Evolutionary conservation across 2,888 invertebrate species (phyloP).

Genomic region (Catocala sponsa): DNA sequence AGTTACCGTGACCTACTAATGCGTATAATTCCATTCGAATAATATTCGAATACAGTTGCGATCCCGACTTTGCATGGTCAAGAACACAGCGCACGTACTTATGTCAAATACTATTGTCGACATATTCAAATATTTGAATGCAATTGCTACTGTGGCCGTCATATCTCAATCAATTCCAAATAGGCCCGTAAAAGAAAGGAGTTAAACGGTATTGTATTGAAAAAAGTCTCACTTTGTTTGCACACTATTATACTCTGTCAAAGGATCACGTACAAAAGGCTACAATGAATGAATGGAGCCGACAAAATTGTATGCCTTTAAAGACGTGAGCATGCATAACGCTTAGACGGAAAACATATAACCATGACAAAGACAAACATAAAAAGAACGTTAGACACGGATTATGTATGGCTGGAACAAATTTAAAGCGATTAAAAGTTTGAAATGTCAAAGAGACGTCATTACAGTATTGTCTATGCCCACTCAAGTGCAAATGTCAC

Average conservation of each 20-base stretch:
- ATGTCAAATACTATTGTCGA: too few relatives aligned
- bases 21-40: too few relatives aligned
- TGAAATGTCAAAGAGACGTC: conserved; percentile 9
- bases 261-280: conserved; percentile 27
- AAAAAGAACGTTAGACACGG: conserved; percentile 18
- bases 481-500: not conserved
- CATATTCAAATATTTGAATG: too few relatives aligned
- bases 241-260: conserved; percentile 9
- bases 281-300: conserved; percentile 14
- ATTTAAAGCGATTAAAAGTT: conserved; percentile 15
- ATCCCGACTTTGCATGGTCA: too few relatives aligned
- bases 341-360: conserved; percentile 26
- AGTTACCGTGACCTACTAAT: too few relatives aligned
- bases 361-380: conserved; percentile 20
- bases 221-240: conserved; percentile 2
- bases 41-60: too few relatives aligned
- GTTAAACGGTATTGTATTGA: not conserved
- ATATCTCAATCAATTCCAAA: too few relatives aligned
- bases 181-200: too few relatives aligned
- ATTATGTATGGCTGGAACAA: conserved; percentile 10
- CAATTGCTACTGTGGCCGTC: too few relatives aligned
- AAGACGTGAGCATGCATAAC: conserved; percentile 36
- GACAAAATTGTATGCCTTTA: conserved; percentile 19
- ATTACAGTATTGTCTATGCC: not conserved
- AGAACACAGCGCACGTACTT: too few relatives aligned